Conservation (phyloP, 2,888 invertebrate species). For the Diaperis boleti region DNA sequence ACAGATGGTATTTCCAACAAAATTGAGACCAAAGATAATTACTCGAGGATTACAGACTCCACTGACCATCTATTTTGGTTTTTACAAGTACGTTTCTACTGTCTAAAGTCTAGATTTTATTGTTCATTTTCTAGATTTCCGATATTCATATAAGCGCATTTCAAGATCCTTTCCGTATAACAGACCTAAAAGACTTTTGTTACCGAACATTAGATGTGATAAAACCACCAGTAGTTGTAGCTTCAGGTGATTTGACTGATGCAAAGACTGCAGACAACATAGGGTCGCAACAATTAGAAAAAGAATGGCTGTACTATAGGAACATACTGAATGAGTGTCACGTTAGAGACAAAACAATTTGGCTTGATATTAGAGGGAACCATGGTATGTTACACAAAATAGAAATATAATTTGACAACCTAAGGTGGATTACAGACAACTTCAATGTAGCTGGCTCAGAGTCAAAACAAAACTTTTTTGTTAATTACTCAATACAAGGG, state of each 20-base stretch:
- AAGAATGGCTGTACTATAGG: slow-evolving; percentile 87
- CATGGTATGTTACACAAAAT: slow-evolving; percentile 74
- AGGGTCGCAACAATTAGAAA: slow-evolving; percentile 83
- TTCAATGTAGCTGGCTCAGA: slow-evolving; percentile 82
- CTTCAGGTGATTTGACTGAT: slow-evolving; percentile 91
- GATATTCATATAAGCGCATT: slow-evolving; percentile 92
- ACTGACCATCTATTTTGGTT: slow-evolving; percentile 79
- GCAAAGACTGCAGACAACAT: slow-evolving; percentile 83
- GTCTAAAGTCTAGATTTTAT: too few relatives aligned
- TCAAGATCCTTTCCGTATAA: slow-evolving; percentile 78
- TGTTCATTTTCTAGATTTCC: slow-evolving; percentile 77
- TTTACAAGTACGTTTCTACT: slow-evolving; percentile 73
- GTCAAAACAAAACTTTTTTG: slow-evolving; percentile 81
- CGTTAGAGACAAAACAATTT: slow-evolving; percentile 77
- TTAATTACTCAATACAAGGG: slow-evolving; percentile 86
- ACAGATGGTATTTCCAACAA: slow-evolving; percentile 66
- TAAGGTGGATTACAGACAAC: slow-evolving; percentile 76
- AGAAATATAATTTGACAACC: not conserved
- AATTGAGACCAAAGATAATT: slow-evolving; percentile 47
- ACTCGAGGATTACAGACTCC: slow-evolving; percentile 71
- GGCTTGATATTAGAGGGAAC: slow-evolving; percentile 93
- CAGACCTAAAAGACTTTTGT: slow-evolving; percentile 85
- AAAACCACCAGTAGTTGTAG: slow-evolving; percentile 82
- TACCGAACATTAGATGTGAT: slow-evolving; percentile 78
- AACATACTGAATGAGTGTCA: slow-evolving; percentile 76